phyloP scores from a whole-genome alignment of 2,888 invertebrate species.

The Tetropium fuscum region DNA sequence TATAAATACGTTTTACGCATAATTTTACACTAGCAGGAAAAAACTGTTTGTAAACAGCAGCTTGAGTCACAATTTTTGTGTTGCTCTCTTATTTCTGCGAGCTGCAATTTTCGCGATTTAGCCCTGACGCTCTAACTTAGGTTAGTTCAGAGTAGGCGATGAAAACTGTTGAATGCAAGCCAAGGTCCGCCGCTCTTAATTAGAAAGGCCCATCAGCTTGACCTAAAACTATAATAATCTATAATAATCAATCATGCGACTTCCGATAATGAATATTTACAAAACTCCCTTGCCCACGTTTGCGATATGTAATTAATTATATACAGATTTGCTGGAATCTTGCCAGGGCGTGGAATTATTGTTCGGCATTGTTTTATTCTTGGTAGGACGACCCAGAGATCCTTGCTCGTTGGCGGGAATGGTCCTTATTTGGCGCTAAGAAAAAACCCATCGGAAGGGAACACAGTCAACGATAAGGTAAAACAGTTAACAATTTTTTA shows the following conservation, averaged over 20 bases:
- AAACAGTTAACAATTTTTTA: too few relatives aligned
- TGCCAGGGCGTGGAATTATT: conserved; percentile 1
- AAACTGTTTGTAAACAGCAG: too few relatives aligned
- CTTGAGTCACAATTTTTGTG: too few relatives aligned
- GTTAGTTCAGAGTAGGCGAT: conserved; percentile 2
- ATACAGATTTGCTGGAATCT: conserved; percentile 7
- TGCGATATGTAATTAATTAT: background rate
- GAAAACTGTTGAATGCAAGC: background rate
- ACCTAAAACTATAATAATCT: conserved; percentile 6
- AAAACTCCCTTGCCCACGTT: conserved; percentile 8
- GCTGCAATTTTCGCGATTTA: background rate
- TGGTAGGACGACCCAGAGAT: conserved; percentile 1
- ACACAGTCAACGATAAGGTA: too few relatives aligned
- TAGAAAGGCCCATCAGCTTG: background rate
- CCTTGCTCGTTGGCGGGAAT: background rate
- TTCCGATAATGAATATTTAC: conserved; percentile 1
- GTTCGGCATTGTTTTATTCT: too few relatives aligned
- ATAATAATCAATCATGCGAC: conserved; percentile 4
- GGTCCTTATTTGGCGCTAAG: too few relatives aligned
- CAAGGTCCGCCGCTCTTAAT: conserved; percentile 7
- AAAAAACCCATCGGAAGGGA: too few relatives aligned
- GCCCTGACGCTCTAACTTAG: background rate
- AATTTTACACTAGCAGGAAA: too few relatives aligned
- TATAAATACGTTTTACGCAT: too few relatives aligned
- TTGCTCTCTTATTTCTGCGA: too few relatives aligned